These are phyloP conservation scores for Xylota sylvarum DNA, from an alignment of 2,888 invertebrate species.

Conservation along the genomic window DNA sequence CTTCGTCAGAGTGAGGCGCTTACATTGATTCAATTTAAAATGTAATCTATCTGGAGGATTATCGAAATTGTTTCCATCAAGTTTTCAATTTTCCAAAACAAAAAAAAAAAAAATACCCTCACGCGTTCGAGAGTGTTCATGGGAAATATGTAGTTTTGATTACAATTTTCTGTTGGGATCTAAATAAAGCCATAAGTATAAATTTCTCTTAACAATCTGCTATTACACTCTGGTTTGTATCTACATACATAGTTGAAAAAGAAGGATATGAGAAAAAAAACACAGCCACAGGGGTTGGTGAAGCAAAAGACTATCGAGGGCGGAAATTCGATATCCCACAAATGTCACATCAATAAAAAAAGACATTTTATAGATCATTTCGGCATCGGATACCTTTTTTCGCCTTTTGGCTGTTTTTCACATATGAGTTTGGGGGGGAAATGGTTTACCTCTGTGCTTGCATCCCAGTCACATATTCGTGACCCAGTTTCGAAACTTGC, in stretches of 20 bases:
- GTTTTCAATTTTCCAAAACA: slow-evolving; percentile 2
- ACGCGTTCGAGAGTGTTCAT: background rate
- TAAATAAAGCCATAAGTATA: slow-evolving; percentile 11
- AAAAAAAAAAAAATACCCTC: background rate
- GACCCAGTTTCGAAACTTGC: slow-evolving; percentile 36
- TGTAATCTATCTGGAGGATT: slow-evolving; percentile 47
- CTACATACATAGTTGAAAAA: background rate
- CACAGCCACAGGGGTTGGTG: background rate
- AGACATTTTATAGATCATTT: slow-evolving; percentile 32
- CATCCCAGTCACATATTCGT: background rate
- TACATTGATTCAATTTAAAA: slow-evolving; percentile 52
- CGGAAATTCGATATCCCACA: slow-evolving; percentile 34
- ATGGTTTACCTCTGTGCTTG: slow-evolving; percentile 17
- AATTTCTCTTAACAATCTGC: slow-evolving; percentile 10
- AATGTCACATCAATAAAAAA: slow-evolving; percentile 48
- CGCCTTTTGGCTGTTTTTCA: slow-evolving; percentile 17
- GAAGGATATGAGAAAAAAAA: background rate
- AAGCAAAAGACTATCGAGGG: slow-evolving; percentile 4
- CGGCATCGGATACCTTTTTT: slow-evolving; percentile 3
- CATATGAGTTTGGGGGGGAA: slow-evolving; percentile 14
- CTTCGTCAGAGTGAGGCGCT: background rate
- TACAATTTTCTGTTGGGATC: background rate
- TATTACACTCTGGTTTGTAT: background rate
- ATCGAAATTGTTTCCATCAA: slow-evolving; percentile 34
- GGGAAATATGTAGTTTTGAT: slow-evolving; percentile 6